Conservation (phyloP, 1,140 invertebrate genomes). For the Akabosia matsudoensis region DNA sequence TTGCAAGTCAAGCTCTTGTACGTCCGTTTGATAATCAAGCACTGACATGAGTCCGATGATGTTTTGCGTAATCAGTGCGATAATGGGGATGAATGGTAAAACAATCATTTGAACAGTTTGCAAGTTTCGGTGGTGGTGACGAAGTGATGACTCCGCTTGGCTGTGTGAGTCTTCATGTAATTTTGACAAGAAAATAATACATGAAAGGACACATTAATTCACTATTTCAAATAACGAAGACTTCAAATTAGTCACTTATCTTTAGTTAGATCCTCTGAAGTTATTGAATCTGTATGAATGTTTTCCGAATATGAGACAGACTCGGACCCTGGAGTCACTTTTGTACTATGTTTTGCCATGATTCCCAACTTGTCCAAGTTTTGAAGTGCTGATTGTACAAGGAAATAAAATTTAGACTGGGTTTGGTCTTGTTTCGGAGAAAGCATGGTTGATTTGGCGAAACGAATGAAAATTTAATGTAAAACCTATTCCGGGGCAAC, state of each 20-base stretch:
- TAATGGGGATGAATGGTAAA: background rate
- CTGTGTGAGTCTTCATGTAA: background rate
- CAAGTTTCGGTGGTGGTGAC: background rate
- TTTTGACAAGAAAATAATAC: too few relatives aligned
- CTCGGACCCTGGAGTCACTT: background rate
- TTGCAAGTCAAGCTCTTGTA: conserved; percentile 10
- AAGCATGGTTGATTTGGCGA: background rate
- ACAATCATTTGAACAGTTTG: conserved; percentile 32
- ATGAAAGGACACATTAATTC: background rate
- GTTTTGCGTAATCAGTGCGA: conserved; percentile 19
- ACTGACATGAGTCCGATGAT: background rate
- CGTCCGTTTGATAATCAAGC: conserved; percentile 17
- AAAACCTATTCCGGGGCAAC: background rate
- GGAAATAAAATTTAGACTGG: background rate
- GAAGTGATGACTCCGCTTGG: background rate
- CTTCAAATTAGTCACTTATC: background rate
- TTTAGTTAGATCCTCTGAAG: background rate
- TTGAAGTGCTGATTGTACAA: background rate
- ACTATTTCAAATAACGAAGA: background rate
- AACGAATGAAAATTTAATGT: too few relatives aligned
- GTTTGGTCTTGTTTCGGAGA: background rate
- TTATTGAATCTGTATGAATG: background rate
- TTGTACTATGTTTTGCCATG: background rate
- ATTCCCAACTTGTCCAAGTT: background rate
- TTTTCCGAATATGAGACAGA: background rate